phyloP scores from a whole-genome alignment of 1,140 invertebrate species.

The Diorhabda elongata region DNA sequence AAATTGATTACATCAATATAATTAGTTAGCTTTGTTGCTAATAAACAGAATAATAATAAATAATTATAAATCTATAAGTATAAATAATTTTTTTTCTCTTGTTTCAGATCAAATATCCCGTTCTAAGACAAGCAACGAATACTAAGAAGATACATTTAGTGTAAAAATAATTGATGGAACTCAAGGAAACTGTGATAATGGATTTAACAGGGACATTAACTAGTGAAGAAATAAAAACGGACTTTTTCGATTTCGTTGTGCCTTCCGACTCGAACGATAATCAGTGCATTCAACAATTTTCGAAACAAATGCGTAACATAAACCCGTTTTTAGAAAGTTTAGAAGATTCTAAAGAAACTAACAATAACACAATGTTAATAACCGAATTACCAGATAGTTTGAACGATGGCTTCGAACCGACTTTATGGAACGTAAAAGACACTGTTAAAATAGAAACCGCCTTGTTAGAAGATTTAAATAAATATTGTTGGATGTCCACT shows the following conservation, averaged over 20 bases:
- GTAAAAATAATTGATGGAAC: conserved; percentile 30
- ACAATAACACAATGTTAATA: conserved; percentile 57
- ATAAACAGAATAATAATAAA: no score
- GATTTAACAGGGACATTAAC: conserved; percentile 75
- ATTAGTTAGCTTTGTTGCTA: no score
- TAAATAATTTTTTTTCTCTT: no score
- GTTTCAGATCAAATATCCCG: no score
- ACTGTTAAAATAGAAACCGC: conserved; percentile 63
- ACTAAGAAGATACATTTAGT: not conserved
- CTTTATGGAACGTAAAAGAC: conserved; percentile 71
- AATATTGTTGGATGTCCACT: conserved; percentile 70
- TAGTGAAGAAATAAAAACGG: conserved; percentile 70
- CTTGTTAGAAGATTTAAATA: conserved; percentile 74
- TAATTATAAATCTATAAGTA: no score
- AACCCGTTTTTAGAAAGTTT: conserved; percentile 55
- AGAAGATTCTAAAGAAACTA: conserved; percentile 61
- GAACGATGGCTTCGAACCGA: conserved; percentile 56
- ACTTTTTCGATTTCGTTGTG: conserved; percentile 84
- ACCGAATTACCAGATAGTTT: conserved; percentile 44
- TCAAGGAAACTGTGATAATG: conserved; percentile 53
- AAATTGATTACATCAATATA: no score
- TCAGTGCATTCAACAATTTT: conserved; percentile 58
- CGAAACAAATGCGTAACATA: conserved; percentile 59
- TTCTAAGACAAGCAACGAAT: no score
- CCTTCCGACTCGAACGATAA: conserved; percentile 63